Evolutionary conservation across 1,140 invertebrate species (phyloP).

Genomic region (Drosophila oshimai): DNA sequence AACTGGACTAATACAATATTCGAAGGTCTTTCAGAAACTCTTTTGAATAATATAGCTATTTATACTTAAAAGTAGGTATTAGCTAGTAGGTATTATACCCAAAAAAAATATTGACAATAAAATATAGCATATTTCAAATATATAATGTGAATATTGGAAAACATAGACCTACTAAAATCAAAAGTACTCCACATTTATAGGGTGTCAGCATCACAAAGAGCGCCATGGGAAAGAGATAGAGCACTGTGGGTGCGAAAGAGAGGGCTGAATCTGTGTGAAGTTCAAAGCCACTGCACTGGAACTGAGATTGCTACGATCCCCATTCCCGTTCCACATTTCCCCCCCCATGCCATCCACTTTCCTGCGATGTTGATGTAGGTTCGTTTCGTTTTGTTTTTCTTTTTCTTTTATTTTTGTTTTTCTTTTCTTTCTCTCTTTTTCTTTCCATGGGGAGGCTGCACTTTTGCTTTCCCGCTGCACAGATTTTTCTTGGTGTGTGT

Average conservation of each 20-base stretch:
- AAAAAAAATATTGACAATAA: too few species aligned
- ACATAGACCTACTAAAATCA: not conserved
- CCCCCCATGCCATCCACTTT: conserved; percentile 1
- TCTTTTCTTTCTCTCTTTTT: conserved; percentile 17
- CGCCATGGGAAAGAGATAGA: conserved; percentile 2
- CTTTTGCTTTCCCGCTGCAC: conserved; percentile 78
- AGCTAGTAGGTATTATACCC: too few species aligned
- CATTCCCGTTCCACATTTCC: not conserved
- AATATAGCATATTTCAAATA: too few species aligned
- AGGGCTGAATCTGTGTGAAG: conserved; percentile 66
- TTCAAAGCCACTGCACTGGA: conserved; percentile 73
- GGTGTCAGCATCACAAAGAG: conserved; percentile 31
- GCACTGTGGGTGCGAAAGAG: not conserved
- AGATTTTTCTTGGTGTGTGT: conserved; percentile 48
- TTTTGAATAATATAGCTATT: too few species aligned
- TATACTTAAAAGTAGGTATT: too few species aligned
- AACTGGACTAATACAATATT: too few species aligned
- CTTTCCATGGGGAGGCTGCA: conserved; percentile 48
- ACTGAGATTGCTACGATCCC: conserved; percentile 38
- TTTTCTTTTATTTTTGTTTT: conserved; percentile 22
- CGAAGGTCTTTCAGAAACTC: too few species aligned
- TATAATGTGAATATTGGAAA: too few species aligned
- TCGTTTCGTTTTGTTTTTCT: conserved; percentile 53
- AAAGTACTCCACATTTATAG: not conserved
- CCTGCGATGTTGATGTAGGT: conserved; percentile 68